Evolutionary conservation across 1,140 invertebrate genomes (phyloP).

Genomic region (Drosophila guanche): DNA sequence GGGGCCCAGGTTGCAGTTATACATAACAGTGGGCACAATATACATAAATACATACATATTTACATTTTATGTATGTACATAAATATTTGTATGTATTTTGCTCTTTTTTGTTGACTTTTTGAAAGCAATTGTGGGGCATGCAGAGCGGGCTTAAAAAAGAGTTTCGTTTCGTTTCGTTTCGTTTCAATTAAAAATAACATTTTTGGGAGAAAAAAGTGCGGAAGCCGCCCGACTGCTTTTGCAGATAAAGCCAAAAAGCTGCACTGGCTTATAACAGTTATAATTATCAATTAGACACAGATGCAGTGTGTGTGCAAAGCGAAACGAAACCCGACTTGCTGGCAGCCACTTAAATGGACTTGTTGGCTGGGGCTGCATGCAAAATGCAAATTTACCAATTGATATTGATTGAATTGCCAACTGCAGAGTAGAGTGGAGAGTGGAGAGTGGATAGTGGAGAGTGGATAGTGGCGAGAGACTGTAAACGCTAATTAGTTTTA

Average conservation of each 20-base stretch:
- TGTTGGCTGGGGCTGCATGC: conserved; percentile 35
- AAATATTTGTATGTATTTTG: conserved; percentile 33
- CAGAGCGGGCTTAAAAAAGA: conserved; percentile 37
- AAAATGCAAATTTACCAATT: conserved; percentile 80
- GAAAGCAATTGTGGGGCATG: conserved; percentile 61
- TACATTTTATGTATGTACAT: conserved; percentile 17
- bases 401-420: conserved; percentile 78
- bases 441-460: too few relatives aligned
- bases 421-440: not conserved
- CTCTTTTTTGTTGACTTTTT: conserved; percentile 55
- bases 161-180: too few relatives aligned
- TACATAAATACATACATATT: not conserved
- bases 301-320: conserved; percentile 19
- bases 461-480: conserved; percentile 4
- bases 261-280: conserved; percentile 49
- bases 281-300: conserved; percentile 59
- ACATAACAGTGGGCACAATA: conserved; percentile 17
- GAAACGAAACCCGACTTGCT: conserved; percentile 6
- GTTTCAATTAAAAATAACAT: conserved; percentile 72
- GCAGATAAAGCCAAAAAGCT: conserved; percentile 54
- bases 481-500: conserved; percentile 75
- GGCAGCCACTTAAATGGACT: conserved; percentile 67
- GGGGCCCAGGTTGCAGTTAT: conserved; percentile 28
- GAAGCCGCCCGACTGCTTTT: conserved; percentile 59
- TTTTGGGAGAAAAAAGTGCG: conserved; percentile 45